Conservation (phyloP, 1,140 invertebrate species). For the Anadara kagoshimensis region DNA sequence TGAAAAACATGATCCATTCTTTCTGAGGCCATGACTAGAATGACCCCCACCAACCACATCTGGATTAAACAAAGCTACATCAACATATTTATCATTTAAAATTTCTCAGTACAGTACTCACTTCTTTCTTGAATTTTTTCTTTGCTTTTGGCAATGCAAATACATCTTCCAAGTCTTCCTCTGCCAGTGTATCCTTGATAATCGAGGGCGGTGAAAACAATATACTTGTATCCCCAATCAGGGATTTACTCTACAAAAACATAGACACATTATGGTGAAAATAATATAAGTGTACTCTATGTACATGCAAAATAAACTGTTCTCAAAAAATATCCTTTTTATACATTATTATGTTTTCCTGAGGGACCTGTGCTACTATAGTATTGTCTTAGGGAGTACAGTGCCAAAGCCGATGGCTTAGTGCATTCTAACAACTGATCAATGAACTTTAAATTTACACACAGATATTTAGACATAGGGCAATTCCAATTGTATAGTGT, state of each 20-base stretch:
- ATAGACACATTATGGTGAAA: conserved; percentile 4
- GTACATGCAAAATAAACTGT: background rate
- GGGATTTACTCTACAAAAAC: conserved; percentile 85
- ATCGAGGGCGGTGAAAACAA: conserved; percentile 91
- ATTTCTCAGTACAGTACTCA: background rate
- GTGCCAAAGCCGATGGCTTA: no score
- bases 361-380: no score
- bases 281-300: background rate
- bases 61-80: no score
- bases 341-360: no score
- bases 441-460: no score
- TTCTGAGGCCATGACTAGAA: no score
- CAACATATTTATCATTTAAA: conserved; percentile 24
- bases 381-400: no score
- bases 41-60: no score
- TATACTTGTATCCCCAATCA: conserved; percentile 85
- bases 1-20: no score
- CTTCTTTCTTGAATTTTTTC: conserved; percentile 20
- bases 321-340: background rate
- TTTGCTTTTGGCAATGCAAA: conserved; percentile 55
- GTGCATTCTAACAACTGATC: no score
- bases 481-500: no score
- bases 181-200: conserved; percentile 77
- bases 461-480: no score
- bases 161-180: conserved; percentile 68